A percentile compares a stretch with the other conserved stretches of the same genome.
These are phyloP conservation scores for Propithecus deckenii DNA, from an alignment of 2,797 vertebrate genomes.

Conservation along the genomic window DNA sequence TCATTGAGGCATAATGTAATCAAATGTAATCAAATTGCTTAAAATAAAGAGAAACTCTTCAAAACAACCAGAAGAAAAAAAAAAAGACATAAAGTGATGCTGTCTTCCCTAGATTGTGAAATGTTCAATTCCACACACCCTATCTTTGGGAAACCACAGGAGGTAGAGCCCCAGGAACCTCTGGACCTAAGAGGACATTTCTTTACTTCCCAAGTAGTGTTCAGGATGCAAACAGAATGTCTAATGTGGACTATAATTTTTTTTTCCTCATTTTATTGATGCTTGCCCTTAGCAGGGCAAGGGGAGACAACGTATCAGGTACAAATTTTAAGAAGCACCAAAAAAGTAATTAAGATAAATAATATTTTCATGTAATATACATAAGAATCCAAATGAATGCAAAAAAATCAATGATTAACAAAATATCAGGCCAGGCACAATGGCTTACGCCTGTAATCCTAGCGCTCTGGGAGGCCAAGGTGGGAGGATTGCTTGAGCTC, in stretches of 20 bases:
- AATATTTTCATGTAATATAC: neutral
- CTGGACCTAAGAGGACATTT: neutral
- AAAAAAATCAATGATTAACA: slow-evolving; percentile 27
- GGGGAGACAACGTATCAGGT: neutral
- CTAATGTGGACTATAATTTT: neutral
- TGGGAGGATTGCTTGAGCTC: too few relatives aligned
- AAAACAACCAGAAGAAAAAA: neutral
- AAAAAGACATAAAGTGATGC: neutral
- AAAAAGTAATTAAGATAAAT: neutral
- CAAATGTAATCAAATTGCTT: slow-evolving; percentile 5
- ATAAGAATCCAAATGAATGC: slow-evolving; percentile 30
- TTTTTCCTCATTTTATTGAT: neutral
- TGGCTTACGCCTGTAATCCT: too few relatives aligned
- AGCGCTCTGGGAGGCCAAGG: too few relatives aligned
- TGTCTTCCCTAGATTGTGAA: neutral
- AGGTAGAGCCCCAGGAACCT: neutral
- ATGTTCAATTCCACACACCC: neutral
- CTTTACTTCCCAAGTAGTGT: neutral
- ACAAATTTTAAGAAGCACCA: neutral
- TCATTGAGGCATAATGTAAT: neutral
- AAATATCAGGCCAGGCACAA: neutral
- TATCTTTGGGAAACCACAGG: neutral
- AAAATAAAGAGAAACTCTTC: neutral
- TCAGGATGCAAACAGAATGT: neutral
- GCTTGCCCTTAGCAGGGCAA: neutral